phyloP scores from a whole-genome alignment of 1,140 invertebrate species.

The Aphis craccivora region DNA sequence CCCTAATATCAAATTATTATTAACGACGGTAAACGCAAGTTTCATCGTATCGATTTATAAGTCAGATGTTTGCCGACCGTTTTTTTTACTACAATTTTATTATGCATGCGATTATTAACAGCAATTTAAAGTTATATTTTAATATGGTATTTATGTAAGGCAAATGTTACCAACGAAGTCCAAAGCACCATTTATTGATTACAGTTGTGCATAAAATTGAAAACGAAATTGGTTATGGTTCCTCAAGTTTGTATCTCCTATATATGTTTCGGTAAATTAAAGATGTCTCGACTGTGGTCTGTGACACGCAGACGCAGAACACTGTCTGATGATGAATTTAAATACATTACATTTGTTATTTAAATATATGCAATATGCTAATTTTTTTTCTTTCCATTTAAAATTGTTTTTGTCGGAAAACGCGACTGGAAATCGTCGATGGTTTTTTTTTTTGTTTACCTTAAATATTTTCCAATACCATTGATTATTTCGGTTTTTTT shows the following conservation, averaged over 20 bases:
- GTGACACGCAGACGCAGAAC: not conserved
- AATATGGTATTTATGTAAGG: not conserved
- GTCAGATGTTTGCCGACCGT: not conserved
- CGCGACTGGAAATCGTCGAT: not conserved
- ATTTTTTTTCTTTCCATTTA: constrained; percentile 26
- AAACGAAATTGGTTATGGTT: not conserved
- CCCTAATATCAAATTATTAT: not conserved
- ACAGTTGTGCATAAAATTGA: not conserved
- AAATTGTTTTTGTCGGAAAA: not conserved
- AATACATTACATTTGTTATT: constrained; percentile 18
- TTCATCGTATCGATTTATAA: not conserved
- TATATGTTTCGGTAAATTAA: not conserved
- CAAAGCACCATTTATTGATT: not conserved
- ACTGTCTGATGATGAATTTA: not conserved
- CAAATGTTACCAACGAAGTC: not conserved
- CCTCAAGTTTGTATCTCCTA: not conserved
- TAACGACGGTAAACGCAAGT: not conserved
- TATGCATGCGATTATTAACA: not conserved
- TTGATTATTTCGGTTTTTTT: not conserved
- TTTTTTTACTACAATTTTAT: not conserved
- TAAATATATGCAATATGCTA: not conserved
- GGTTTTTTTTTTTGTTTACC: not conserved
- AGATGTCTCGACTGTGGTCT: not conserved
- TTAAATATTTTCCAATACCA: not conserved
- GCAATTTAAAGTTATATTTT: not conserved